phyloP scores from a whole-genome alignment of 2,113 vertebrate genomes.

The Antechinus stuartii region DNA sequence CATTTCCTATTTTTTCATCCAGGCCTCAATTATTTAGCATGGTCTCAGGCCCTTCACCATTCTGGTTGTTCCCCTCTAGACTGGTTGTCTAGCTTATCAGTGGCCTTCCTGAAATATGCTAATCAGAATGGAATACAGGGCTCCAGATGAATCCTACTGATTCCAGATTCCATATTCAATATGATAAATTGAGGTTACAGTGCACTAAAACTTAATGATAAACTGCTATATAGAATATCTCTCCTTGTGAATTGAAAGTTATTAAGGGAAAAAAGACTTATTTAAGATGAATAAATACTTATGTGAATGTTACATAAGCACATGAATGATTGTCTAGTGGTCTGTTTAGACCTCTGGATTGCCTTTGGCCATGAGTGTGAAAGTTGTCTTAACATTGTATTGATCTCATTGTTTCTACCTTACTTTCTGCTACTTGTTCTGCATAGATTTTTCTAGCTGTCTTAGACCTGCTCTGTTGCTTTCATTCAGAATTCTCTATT shows the following conservation, averaged over 20 bases:
- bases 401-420: neutral
- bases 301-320: neutral
- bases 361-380: neutral
- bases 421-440: neutral
- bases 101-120: neutral
- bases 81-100: neutral
- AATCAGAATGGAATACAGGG: neutral
- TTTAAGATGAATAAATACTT: neutral
- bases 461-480: neutral
- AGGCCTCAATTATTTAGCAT: neutral
- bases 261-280: rapidly evolving
- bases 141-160: neutral
- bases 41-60: neutral
- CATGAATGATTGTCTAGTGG: neutral
- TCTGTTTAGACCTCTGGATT: neutral
- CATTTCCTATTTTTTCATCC: neutral
- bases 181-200: neutral
- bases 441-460: neutral
- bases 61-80: neutral
- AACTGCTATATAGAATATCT: neutral
- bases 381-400: neutral
- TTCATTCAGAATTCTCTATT: neutral
- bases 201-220: neutral
- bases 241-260: neutral
- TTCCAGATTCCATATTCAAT: too few species aligned